Percentiles rank a stretch among this genome's conserved stretches.
phyloP scores from a whole-genome alignment of 2,113 vertebrate genomes.

The Parus major region DNA sequence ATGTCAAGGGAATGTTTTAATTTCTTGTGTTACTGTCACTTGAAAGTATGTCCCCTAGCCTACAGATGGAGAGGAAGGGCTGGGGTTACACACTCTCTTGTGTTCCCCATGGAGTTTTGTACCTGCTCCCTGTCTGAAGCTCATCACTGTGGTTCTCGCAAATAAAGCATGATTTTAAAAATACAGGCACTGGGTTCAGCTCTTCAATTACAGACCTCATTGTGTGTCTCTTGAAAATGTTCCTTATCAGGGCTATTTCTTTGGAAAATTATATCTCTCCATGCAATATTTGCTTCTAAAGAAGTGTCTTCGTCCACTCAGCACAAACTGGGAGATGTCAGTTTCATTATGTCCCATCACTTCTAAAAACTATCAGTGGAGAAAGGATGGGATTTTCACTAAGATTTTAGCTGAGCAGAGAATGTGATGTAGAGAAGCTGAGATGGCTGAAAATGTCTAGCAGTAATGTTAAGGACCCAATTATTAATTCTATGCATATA shows the following conservation, averaged over 20 bases:
- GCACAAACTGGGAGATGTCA: neutral
- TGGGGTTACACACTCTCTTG: rapidly evolving
- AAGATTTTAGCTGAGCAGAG: neutral
- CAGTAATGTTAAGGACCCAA: neutral
- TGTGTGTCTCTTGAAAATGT: neutral
- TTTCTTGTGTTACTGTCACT: neutral
- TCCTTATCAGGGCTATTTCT: neutral
- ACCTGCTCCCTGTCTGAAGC: neutral
- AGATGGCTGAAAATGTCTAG: neutral
- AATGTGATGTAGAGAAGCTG: neutral
- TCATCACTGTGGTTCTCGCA: neutral
- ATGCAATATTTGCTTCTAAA: neutral
- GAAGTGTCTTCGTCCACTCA: neutral
- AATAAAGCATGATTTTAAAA: neutral
- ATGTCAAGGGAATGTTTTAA: neutral
- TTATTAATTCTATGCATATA: neutral
- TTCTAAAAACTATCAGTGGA: neutral
- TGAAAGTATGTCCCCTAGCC: neutral
- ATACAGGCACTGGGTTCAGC: neutral
- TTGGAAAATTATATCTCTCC: neutral
- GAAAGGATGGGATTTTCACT: neutral
- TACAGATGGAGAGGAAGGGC: neutral
- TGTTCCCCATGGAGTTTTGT: rapidly evolving
- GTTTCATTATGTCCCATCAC: neutral
- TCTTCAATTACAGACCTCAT: rapidly evolving